A percentile compares a stretch with the other conserved stretches of the same genome.
phyloP scores from a whole-genome alignment of 2,888 invertebrate species.

The Standfussiana lucernea region DNA sequence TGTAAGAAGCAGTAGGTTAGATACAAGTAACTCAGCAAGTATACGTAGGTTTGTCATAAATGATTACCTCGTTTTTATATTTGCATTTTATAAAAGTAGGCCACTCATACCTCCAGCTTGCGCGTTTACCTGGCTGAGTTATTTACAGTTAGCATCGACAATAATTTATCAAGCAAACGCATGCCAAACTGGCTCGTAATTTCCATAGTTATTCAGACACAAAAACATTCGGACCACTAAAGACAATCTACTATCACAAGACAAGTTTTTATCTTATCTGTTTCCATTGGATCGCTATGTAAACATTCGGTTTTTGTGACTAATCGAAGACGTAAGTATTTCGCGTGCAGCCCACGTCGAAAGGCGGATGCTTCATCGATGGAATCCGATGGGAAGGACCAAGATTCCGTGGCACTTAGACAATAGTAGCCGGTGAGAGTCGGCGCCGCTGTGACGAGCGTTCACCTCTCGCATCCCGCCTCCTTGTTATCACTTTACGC shows the following conservation, averaged over 20 bases:
- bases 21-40: slow-evolving; percentile 2
- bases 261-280: slow-evolving; percentile 83
- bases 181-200: slow-evolving; percentile 69
- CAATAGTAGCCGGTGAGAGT: slow-evolving; percentile 90
- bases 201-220: slow-evolving; percentile 70
- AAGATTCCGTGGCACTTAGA: slow-evolving; percentile 90
- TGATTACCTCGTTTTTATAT: slow-evolving; percentile 66
- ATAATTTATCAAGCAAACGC: slow-evolving; percentile 77
- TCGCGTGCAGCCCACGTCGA: slow-evolving; percentile 85
- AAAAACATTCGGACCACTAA: slow-evolving; percentile 64
- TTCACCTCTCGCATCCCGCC: slow-evolving; percentile 89
- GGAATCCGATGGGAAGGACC: slow-evolving; percentile 90
- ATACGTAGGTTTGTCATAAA: slow-evolving; percentile 43
- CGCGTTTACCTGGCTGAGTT: slow-evolving; percentile 68
- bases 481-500: slow-evolving; percentile 79
- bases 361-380: slow-evolving; percentile 86
- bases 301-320: slow-evolving; percentile 80
- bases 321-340: slow-evolving; percentile 77
- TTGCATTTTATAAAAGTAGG: slow-evolving; percentile 71
- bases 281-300: slow-evolving; percentile 77
- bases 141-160: slow-evolving; percentile 80
- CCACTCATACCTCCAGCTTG: slow-evolving; percentile 62
- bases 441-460: slow-evolving; percentile 89
- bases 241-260: slow-evolving; percentile 65
- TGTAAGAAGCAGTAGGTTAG: slow-evolving; percentile 2